Evolutionary conservation across 2,888 invertebrate genomes (phyloP), one percentile per base, ranked within the genome.

Genomic region (Argynnis bischoffii): DNA sequence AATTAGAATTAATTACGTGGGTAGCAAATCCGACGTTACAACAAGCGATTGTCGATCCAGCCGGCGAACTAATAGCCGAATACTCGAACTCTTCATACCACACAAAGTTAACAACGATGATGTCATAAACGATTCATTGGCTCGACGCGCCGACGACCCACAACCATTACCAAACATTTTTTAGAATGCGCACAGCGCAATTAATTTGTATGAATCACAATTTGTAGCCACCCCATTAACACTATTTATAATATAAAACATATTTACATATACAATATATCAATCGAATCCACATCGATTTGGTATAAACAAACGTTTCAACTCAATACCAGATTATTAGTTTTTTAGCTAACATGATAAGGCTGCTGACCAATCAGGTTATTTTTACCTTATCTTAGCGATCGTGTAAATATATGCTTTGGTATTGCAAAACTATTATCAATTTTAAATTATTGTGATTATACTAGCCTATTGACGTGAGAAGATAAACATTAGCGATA

Each of bases 141-240:
- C 48, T 59, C 47, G n/a, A n/a, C n/a, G 59, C 47, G 59, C 59
- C 57, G 59, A 47, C 54, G 46, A 48, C 59, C 65, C 57, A 65
- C 53, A 31, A 63, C 21, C 55, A 47, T 15, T 59, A 13, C 26
- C 26, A 59, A 59, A 48, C 48, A 31, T 48, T 48, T 48, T 31
- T 59, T 48, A 6, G 47, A 26, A 15, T 16, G 16, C 47, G 31
- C n/a, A n/a, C n/a, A n/a, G n/a, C n/a, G n/a, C 47, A 48, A 48
- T n/a, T 26, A 48, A 59, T 31, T 31, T 26, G 3, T 47, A n/a
- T 59, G 59, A 31, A 1, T 59, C 59, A 59, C 48, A 26, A 31
- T 11, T 48, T 16, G 1, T 6, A 47, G 21, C 26, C 11, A 59
- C 13, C 11, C 8, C 26, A 59, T 13, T 11, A 26, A 31, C 8